Base-by-base conservation (phyloP, 2,888 invertebrate species). In the Exocentrus adspersus region DNA sequence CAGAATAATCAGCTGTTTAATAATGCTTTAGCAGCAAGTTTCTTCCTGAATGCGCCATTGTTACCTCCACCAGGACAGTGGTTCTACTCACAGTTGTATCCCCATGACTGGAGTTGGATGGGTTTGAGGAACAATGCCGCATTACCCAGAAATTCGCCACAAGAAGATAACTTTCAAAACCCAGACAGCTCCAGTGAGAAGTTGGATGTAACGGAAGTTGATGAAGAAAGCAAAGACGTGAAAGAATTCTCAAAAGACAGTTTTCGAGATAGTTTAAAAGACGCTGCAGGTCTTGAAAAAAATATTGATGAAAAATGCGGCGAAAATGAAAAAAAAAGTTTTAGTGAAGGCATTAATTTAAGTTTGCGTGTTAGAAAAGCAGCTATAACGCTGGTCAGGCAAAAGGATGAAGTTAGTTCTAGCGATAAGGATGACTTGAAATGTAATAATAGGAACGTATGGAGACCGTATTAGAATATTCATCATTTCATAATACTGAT, bases 1-100 rank as follows among this genome's bases (percentile, higher is more conserved):
- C 74, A 79, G 0, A 66, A 79, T 10, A 81, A 80, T 65, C 84
- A 76, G 67, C 79, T 85, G 50, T 86, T 87, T 71, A 86, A 86
- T 78, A 86, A 86, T 41, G 86, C 87, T 1, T 73, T 87, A 73
- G 91, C 91, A 0, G 91, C 91, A 0, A 90, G 90, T 79, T 83
- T 92, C 52, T 92, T 92, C 77, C 84, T 92, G 32, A 92, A 92
- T 77, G 88, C 91, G 2, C 92, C 92, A 0, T 83, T 92, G 10
- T 81, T 92, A 65, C 92, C 92, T 0, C 90, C 91, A 0, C 91
- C 91, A 4, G 90, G 90, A 32, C 92, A 92, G 65, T 92, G 92
- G 92, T 81, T 92, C 3, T 92, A 92, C 76, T 90, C 91, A 0
- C 92, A 92, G 75, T 83, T 92, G 1, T 92, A 92, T 77, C 89